Evolutionary conservation across 2,888 invertebrate genomes (phyloP), one percentile per base, ranked within the genome.

Genomic region (Sesia bembeciformis): DNA sequence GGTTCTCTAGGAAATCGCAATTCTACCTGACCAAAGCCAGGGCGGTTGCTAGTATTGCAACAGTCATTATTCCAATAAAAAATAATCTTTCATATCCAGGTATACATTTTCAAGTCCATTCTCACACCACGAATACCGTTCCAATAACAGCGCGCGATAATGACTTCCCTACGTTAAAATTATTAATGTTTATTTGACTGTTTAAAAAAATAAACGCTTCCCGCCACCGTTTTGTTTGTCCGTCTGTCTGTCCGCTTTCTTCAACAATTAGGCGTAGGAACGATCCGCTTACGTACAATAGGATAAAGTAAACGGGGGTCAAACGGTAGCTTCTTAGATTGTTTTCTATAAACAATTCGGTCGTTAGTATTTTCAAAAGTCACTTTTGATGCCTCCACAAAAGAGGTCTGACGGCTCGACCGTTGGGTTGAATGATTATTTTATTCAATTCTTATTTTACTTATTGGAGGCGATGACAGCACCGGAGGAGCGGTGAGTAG

Each of bases 301-400:
- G 75, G 66, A 68, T 78, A 79, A 81, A 80, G 81, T 83, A 82
- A 84, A 80, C 71, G 63, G 62, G 64, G 63, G 66, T 64, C 67
- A 81, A 85, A 86, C 86, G 87, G 88, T 83, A 87, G 86, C 87
- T 79, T 80, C 82, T 49, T 80, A 79, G 79, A 84, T 76, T 86
- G 85, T 88, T 87, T 87, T 84, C 76, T 81, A 82, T 82, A 84
- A 87, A 86, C 87, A 85, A 74, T 73, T 65, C 56, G 73, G 72
- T 81, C 82, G 83, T 79, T 82, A 81, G 74, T 71, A 64, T 72
- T 64, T 70, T 72, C 67, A 67, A 62, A 65, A 75, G 74, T 70
- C 70, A 69, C 64, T 56, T 64, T 60, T 77, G 80, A 79, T 63
- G 67, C 60, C 57, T 56, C 59, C 58, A 82, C 79, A 82, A 82